Evolutionary conservation across 2,888 invertebrate genomes (phyloP).

Genomic region (Phymatocera aterrima): DNA sequence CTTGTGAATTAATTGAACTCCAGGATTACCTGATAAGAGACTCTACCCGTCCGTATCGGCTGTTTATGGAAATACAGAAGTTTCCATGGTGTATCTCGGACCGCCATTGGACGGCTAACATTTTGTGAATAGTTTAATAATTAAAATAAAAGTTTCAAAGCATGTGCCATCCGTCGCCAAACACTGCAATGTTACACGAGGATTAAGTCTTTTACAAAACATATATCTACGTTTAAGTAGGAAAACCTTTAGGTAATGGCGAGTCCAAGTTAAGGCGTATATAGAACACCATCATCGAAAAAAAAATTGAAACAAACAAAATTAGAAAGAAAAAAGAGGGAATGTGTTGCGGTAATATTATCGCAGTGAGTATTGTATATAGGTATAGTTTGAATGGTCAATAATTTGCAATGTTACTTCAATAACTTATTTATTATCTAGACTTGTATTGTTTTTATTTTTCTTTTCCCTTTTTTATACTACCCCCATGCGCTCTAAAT

Average conservation of each 20-base stretch:
- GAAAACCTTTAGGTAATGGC: constrained; percentile 53
- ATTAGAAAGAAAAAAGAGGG: too few species aligned
- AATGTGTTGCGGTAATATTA: neutral
- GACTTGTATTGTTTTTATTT: constrained; percentile 3
- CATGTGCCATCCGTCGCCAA: neutral
- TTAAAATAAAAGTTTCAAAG: neutral
- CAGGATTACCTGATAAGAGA: constrained; percentile 93
- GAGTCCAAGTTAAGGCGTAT: constrained; percentile 1
- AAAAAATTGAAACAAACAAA: too few species aligned
- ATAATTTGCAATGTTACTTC: constrained; percentile 1
- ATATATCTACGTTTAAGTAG: constrained; percentile 58
- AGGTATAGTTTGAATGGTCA: constrained; percentile 1
- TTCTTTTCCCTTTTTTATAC: neutral
- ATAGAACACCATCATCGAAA: neutral
- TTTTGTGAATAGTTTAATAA: constrained; percentile 17
- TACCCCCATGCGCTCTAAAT: neutral
- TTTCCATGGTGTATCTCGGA: constrained; percentile 98
- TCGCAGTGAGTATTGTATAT: constrained; percentile 11
- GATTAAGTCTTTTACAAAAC: constrained; percentile 15
- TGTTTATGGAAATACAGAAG: constrained; percentile 99
- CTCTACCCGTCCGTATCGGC: constrained; percentile 97
- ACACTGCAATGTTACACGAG: neutral
- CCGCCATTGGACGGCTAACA: constrained; percentile 96
- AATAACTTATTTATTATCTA: neutral
- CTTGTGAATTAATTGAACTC: constrained; percentile 60